Base-by-base conservation (phyloP, 30 jellyfish, hydroid and myxozoan genomes). In the Cassiopea xamachana region DNA sequence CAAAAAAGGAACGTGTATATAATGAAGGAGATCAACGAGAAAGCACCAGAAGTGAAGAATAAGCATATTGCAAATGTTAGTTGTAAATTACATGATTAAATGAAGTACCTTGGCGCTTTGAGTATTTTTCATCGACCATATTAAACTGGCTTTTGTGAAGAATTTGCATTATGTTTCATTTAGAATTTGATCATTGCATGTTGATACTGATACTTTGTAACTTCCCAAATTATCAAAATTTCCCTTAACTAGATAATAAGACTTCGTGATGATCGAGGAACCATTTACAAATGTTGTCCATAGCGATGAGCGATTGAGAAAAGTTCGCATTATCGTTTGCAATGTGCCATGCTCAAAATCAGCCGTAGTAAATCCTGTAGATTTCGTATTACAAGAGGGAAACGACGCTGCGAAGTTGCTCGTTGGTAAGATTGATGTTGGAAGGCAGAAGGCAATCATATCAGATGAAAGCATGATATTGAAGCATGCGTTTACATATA, bases 281-380 rank as follows among this genome's bases (percentile, higher is more conserved):
- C 59, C 75, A 4, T 92, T 92, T 87, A 61, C 77, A 9, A 59
- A 74, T 71, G 45, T 87, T 5, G 45, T 86, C 1, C 92, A 77
- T 51, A 60, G 60, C 75, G 98, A 92, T 75, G 98, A 92, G 51
- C 88, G 95, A 16, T 67, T 92, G 3, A 77, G 77, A 64, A 50
- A 80, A 13, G 94, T 86, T 45, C 85, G 92, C 19, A 73, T 92
- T 1, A 87, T 92, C 80, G 43, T 92, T 75, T 92, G 98, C 83
- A 92, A 92, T 46, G 94, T 87, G 43, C 91, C 95, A 2, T 92
- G 98, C 49, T 92, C 98, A 13, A 92, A 92, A 60, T 85, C 95
- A 4, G 98, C 87, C 39, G 98, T 92, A 16, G 94, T 92, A 60
- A 92, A 86, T 73, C 92, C 93, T 0, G 98, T 85, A 9, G 98